These are phyloP conservation scores for Temnopleurus reevesii DNA, from an alignment of 53 echinoderm and acorn worm genomes.

Conservation along the genomic window DNA sequence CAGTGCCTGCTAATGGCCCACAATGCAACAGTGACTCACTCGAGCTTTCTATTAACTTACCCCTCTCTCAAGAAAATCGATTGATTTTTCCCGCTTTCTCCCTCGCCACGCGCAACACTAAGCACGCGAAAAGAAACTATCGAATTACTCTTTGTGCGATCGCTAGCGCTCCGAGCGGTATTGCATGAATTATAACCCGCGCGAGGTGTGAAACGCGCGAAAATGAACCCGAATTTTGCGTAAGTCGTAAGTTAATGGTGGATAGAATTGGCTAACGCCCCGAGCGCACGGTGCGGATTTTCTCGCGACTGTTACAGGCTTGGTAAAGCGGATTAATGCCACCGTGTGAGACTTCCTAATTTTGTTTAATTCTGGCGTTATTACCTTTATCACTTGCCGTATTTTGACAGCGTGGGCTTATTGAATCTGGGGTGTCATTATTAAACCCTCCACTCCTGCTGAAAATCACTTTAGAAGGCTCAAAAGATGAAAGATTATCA, in stretches of 20 bases:
- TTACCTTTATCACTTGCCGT: background rate
- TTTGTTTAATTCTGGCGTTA: conserved; percentile 39
- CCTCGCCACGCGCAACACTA: background rate
- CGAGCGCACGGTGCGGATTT: background rate
- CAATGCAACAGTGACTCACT: conserved; percentile 56
- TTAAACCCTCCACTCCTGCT: conserved; percentile 18
- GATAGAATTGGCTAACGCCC: conserved; percentile 34
- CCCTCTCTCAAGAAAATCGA: background rate
- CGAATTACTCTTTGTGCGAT: conserved; percentile 61
- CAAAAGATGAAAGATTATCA: conserved; percentile 33
- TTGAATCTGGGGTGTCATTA: conserved; percentile 38
- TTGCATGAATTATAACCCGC: conserved; percentile 54
- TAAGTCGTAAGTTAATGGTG: conserved; percentile 51
- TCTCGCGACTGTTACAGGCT: conserved; percentile 14
- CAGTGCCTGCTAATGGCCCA: conserved; percentile 44
- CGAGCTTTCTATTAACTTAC: background rate
- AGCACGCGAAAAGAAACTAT: conserved; percentile 35
- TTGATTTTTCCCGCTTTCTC: conserved; percentile 20
- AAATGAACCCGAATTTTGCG: conserved; percentile 58
- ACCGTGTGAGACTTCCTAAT: conserved; percentile 35
- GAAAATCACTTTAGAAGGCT: conserved; percentile 18
- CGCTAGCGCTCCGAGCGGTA: conserved; percentile 46
- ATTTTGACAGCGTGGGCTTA: conserved; percentile 37
- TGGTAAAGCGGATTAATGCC: background rate
- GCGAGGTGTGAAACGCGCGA: conserved; percentile 42